Percentiles rank a stretch among this genome's conserved stretches.
Evolutionary conservation across 1,140 invertebrate genomes (phyloP).

Genomic region (Scaptomyza montana): DNA sequence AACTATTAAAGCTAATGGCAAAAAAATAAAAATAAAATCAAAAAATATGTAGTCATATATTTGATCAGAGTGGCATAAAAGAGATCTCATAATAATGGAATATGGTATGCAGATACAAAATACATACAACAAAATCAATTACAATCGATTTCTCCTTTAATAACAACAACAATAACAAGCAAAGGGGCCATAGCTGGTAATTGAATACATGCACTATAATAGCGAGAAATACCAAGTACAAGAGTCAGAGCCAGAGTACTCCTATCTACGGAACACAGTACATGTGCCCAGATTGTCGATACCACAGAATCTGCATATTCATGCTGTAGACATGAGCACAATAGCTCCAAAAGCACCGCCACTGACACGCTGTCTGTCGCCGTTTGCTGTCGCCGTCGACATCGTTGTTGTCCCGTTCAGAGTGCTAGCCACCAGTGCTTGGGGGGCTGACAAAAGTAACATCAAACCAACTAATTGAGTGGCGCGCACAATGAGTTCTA

Average conservation of each 20-base stretch:
- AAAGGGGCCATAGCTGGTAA: constrained; percentile 55
- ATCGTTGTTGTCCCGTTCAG: constrained; percentile 2
- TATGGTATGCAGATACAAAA: constrained; percentile 36
- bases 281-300: constrained; percentile 41
- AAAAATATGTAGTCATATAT: neutral
- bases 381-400: constrained; percentile 4
- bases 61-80: constrained; percentile 34
- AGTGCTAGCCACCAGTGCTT: too few relatives aligned
- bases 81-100: constrained; percentile 54
- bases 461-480: constrained; percentile 81
- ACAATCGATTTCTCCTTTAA: constrained; percentile 75
- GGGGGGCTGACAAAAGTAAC: constrained; percentile 72
- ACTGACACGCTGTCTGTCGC: constrained; percentile 70
- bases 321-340: constrained; percentile 68
- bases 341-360: constrained; percentile 75
- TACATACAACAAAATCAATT: constrained; percentile 68
- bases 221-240: constrained; percentile 1
- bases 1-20: constrained; percentile 60
- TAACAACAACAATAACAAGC: constrained; percentile 64
- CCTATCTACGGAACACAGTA: constrained; percentile 19
- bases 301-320: constrained; percentile 71
- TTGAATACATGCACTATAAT: constrained; percentile 56
- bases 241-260: constrained; percentile 30
- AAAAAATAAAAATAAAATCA: constrained; percentile 17
- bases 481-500: constrained; percentile 73